Conservation (phyloP, 2,113 vertebrate species). For the Hippopotamus amphibius region DNA sequence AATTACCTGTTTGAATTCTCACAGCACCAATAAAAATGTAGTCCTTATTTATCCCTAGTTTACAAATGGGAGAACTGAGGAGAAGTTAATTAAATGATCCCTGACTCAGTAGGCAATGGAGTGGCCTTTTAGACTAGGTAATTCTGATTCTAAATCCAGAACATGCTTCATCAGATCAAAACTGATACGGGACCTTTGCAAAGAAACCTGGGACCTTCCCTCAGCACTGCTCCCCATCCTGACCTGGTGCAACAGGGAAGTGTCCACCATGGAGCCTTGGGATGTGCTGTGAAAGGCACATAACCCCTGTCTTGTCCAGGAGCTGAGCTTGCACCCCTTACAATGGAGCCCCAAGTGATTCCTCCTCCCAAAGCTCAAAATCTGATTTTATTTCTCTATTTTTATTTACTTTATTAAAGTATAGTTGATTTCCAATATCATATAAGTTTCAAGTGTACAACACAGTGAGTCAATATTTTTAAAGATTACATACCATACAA, state of each 20-base stretch:
- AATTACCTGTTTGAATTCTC: neutral
- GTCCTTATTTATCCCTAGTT: neutral
- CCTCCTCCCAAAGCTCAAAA: neutral
- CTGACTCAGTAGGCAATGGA: no score
- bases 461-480: neutral
- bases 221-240: rapidly evolving
- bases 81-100: neutral
- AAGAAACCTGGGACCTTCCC: neutral
- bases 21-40: neutral
- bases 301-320: rapidly evolving
- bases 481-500: neutral
- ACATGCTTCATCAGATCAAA: neutral
- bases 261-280: neutral
- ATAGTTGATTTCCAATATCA: neutral
- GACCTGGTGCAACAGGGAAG: neutral
- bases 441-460: neutral
- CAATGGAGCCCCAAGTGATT: neutral
- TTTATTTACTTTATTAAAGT: neutral
- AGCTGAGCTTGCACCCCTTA: neutral
- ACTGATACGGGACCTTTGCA: neutral
- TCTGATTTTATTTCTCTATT: neutral
- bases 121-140: neutral
- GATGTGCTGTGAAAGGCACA: neutral
- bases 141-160: neutral
- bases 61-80: neutral